Evolutionary conservation across 2,888 invertebrate genomes (phyloP).

Genomic region (Halocaridina rubra): DNA sequence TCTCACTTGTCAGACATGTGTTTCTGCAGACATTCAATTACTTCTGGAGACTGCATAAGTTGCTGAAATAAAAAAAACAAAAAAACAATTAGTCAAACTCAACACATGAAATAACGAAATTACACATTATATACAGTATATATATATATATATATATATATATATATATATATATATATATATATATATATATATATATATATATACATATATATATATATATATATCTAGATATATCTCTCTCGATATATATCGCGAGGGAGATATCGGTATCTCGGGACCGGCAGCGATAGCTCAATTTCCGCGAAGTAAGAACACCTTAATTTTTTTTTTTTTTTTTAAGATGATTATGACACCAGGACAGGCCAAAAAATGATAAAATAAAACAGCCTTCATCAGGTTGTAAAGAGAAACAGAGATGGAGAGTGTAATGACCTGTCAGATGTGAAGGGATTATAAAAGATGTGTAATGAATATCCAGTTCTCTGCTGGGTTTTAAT

Average conservation of each 20-base stretch:
- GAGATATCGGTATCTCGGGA: not conserved
- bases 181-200: not conserved
- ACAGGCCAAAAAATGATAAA: no score
- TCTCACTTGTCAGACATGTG: constrained; percentile 31
- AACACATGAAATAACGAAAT: not conserved
- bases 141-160: not conserved
- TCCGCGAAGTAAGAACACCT: no score
- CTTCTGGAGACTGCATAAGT: constrained; percentile 46
- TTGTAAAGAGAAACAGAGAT: no score
- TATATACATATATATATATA: not conserved
- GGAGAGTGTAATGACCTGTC: no score
- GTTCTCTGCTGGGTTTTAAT: no score
- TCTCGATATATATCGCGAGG: not conserved
- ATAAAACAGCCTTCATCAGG: no score
- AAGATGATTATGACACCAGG: no score
- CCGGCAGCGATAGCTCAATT: no score
- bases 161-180: not conserved
- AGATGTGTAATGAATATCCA: no score
- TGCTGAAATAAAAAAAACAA: constrained; percentile 14
- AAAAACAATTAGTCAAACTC: not conserved
- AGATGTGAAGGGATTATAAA: no score
- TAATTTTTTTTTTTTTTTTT: no score
- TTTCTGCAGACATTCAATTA: constrained; percentile 43
- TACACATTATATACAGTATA: not conserved
- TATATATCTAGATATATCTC: not conserved